phyloP scores from a whole-genome alignment of 2,888 invertebrate genomes.

The Ectemnius lituratus region DNA sequence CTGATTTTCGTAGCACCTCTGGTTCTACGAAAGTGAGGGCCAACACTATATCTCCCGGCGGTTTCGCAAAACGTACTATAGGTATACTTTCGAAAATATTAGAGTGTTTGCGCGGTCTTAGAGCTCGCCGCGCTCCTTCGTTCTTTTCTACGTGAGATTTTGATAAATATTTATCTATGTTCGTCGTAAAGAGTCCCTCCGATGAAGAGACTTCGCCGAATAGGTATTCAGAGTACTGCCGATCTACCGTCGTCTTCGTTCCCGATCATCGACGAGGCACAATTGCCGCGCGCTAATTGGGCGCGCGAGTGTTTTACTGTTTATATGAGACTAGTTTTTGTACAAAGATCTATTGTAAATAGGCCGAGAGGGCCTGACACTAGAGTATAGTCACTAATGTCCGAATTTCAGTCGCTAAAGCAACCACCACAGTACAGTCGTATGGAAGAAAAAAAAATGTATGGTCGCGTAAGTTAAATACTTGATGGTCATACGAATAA shows the following conservation, averaged over 20 bases:
- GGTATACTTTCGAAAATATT: not conserved
- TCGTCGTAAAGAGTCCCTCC: conserved; percentile 19
- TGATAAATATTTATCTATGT: conserved; percentile 39
- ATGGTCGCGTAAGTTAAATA: conserved; percentile 56
- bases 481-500: conserved; percentile 60
- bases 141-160: conserved; percentile 58
- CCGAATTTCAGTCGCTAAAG: conserved; percentile 65
- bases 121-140: conserved; percentile 39
- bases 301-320: conserved; percentile 60
- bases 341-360: conserved; percentile 74
- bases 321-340: conserved; percentile 71
- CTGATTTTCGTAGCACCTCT: no score
- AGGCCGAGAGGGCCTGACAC: conserved; percentile 63
- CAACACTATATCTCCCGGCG: no score
- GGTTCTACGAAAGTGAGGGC: no score
- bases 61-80: no score
- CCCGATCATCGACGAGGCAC: conserved; percentile 38
- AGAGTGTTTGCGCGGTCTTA: conserved; percentile 5
- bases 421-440: conserved; percentile 34
- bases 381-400: conserved; percentile 64
- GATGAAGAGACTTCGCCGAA: conserved; percentile 27
- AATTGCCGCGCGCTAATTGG: not conserved
- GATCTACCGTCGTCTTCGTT: conserved; percentile 41
- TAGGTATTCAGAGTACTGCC: conserved; percentile 19
- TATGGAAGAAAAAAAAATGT: conserved; percentile 30